Conservation (phyloP, 1,140 invertebrate genomes). For the Zaprionus capensis region DNA sequence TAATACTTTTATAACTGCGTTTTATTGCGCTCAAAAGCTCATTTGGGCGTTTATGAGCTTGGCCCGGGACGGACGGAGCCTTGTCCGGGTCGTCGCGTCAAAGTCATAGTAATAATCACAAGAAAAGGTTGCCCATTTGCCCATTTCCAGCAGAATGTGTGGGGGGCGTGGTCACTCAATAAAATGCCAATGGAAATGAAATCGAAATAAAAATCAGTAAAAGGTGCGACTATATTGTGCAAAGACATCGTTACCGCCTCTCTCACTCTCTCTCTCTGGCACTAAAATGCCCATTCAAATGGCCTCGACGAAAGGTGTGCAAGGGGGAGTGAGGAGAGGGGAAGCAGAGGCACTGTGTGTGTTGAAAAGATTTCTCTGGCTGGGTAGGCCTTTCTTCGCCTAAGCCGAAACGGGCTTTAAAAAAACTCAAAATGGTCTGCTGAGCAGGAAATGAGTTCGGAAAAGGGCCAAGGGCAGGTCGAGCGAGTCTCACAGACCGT, state of each 20-base stretch:
- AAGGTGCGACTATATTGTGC: slow-evolving; percentile 76
- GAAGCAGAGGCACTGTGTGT: background rate
- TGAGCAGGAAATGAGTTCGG: slow-evolving; percentile 8
- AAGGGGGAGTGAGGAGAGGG: background rate
- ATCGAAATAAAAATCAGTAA: slow-evolving; percentile 80
- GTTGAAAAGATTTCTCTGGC: slow-evolving; percentile 1
- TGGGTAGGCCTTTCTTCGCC: background rate
- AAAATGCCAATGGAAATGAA: slow-evolving; percentile 66
- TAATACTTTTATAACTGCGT: slow-evolving; percentile 43
- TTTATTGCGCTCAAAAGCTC: slow-evolving; percentile 59
- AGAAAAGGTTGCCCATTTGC: slow-evolving; percentile 62
- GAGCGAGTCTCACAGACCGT: slow-evolving; percentile 2
- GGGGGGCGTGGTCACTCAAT: slow-evolving; percentile 67
- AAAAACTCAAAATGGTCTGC: slow-evolving; percentile 17
- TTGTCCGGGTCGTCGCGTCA: slow-evolving; percentile 39
- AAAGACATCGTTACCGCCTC: slow-evolving; percentile 38
- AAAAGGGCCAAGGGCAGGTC: background rate
- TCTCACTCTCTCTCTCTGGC: background rate
- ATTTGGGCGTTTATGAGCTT: slow-evolving; percentile 63
- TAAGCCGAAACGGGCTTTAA: slow-evolving; percentile 16
- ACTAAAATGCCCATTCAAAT: slow-evolving; percentile 46
- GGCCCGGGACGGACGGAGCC: background rate
- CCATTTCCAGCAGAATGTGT: background rate
- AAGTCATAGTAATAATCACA: slow-evolving; percentile 76
- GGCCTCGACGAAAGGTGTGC: slow-evolving; percentile 12